These are phyloP conservation scores for Odontomachus brunneus DNA, from an alignment of 1,140 invertebrate species.

Conservation along the genomic window DNA sequence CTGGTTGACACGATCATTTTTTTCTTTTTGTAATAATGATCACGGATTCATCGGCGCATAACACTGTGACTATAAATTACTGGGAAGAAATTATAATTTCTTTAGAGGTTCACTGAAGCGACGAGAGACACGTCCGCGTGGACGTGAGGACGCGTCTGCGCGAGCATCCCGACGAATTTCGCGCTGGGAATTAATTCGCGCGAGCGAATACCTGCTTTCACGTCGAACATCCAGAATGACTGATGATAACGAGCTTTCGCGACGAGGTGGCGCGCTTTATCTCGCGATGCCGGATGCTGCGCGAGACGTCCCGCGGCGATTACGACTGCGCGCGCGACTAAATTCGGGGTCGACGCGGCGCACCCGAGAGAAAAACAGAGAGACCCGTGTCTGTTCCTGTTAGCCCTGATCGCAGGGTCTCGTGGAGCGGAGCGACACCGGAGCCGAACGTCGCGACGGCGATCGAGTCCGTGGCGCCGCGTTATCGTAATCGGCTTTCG, in stretches of 20 bases:
- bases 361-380: too few species aligned
- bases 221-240: neutral
- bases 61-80: too few species aligned
- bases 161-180: neutral
- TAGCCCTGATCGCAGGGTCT: constrained; percentile 1
- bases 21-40: too few species aligned
- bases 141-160: too few species aligned
- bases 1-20: too few species aligned
- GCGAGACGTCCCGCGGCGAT: neutral
- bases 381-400: neutral
- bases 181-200: neutral
- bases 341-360: constrained; percentile 2
- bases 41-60: too few species aligned
- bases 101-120: too few species aligned
- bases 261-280: constrained; percentile 9
- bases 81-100: too few species aligned
- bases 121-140: too few species aligned
- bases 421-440: constrained; percentile 10
- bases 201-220: neutral
- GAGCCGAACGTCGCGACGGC: constrained; percentile 21
- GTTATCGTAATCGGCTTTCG: constrained; percentile 64
- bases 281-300: neutral
- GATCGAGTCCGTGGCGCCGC: constrained; percentile 61
- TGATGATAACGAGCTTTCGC: constrained; percentile 1
- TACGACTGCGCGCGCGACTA: neutral